These are phyloP conservation scores for Drosophila ohnishii DNA, from an alignment of 1,140 invertebrate species.

Conservation along the genomic window DNA sequence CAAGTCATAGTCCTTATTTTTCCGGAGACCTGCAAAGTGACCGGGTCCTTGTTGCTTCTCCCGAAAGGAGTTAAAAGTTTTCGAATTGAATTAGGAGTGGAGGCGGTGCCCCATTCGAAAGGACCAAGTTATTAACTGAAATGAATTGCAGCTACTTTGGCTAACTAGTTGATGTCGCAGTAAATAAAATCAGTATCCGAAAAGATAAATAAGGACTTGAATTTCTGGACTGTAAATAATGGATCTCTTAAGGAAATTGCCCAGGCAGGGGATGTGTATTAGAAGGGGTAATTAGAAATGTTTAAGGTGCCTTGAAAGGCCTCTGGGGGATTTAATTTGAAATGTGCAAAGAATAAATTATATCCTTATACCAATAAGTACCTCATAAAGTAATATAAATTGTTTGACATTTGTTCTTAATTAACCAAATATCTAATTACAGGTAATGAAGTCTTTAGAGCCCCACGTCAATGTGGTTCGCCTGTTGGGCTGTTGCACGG, in stretches of 20 bases:
- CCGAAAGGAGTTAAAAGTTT: conserved; percentile 19
- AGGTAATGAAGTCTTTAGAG: conserved; percentile 95
- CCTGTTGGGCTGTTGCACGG: conserved; percentile 94
- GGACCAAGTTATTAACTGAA: conserved; percentile 40
- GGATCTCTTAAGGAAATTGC: not conserved
- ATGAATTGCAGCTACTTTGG: conserved; percentile 28
- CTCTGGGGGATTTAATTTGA: not conserved
- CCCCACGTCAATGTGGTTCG: conserved; percentile 95
- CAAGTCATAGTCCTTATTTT: conserved; percentile 2
- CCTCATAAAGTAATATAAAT: not conserved
- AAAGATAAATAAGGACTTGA: conserved; percentile 17
- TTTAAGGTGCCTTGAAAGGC: not conserved
- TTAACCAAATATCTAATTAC: conserved; percentile 4
- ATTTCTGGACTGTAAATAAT: conserved; percentile 2
- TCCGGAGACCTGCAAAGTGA: conserved; percentile 20
- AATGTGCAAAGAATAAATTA: not conserved
- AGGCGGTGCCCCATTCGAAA: not conserved
- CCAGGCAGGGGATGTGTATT: not conserved
- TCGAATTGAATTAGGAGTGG: conserved; percentile 18
- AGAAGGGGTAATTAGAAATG: not conserved
- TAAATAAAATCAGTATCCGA: conserved; percentile 24
- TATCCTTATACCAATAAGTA: not conserved
- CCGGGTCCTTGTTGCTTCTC: conserved; percentile 11
- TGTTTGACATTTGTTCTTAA: not conserved
- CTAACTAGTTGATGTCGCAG: conserved; percentile 14